Percentiles rank a stretch among this genome's conserved stretches.
Evolutionary conservation across 1,140 invertebrate species (phyloP).

Genomic region (Rhagoletis pomonella): DNA sequence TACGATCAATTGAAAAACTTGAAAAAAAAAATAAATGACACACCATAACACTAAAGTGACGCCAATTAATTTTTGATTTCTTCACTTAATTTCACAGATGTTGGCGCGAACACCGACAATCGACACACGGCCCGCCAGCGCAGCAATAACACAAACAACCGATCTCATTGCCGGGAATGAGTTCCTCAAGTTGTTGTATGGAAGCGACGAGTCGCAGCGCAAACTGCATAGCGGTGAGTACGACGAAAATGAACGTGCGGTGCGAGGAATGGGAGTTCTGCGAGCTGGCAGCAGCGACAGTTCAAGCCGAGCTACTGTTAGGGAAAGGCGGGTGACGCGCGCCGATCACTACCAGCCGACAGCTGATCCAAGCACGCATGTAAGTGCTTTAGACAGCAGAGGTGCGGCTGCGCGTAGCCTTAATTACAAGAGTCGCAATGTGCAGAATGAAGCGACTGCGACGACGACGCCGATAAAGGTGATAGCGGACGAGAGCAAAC

Average conservation of each 20-base stretch:
- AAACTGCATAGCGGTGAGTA: conserved; percentile 63
- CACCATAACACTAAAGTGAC: conserved; percentile 19
- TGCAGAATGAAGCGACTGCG: conserved; percentile 54
- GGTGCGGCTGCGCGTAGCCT: conserved; percentile 58
- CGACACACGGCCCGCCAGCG: conserved; percentile 43
- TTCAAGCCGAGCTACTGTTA: not conserved
- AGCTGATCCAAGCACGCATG: not conserved
- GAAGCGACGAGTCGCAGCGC: conserved; percentile 67
- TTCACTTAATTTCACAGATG: conserved; percentile 53
- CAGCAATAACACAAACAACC: conserved; percentile 6
- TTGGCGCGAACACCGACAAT: conserved; percentile 52
- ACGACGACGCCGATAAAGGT: conserved; percentile 46
- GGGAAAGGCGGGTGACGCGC: not conserved
- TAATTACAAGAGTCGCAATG: conserved; percentile 62
- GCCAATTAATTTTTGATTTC: conserved; percentile 49
- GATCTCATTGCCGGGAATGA: conserved; percentile 72
- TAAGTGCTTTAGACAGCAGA: conserved; percentile 52
- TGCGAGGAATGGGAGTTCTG: conserved; percentile 54
- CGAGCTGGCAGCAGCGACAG: conserved; percentile 23
- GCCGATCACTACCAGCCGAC: not conserved
- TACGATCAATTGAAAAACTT: not conserved
- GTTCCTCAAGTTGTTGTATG: conserved; percentile 71
- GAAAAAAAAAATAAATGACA: conserved; percentile 23
- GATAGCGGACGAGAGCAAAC: conserved; percentile 57
- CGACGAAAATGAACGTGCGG: conserved; percentile 56